phyloP scores from a whole-genome alignment of 2,113 vertebrate species.

The Megaceryle maxima region DNA sequence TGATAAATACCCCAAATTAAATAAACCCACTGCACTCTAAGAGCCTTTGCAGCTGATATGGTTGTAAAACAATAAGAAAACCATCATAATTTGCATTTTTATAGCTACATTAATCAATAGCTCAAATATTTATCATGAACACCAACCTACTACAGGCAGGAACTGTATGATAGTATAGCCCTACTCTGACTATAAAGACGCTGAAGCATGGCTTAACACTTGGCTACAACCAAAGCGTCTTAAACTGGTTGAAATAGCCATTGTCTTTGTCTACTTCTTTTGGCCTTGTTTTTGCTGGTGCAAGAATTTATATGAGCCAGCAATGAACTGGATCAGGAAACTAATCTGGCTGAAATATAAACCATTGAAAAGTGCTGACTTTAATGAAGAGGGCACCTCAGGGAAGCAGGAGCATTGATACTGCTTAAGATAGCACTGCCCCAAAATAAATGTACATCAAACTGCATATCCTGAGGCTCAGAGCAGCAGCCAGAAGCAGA shows the following conservation, averaged over 20 bases:
- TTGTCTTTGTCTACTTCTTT: neutral
- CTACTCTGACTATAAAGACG: neutral
- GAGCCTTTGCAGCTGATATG: conserved; percentile 5
- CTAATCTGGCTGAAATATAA: conserved; percentile 38
- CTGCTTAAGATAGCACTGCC: neutral
- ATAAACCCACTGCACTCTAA: conserved; percentile 30
- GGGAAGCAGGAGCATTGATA: conserved; percentile 18
- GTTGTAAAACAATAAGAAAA: conserved; percentile 48
- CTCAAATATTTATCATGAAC: conserved; percentile 29
- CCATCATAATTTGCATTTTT: conserved; percentile 37
- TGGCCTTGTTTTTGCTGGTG: conserved; percentile 32
- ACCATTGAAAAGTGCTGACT: conserved; percentile 47
- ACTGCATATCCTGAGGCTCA: neutral
- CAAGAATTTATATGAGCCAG: conserved; percentile 25
- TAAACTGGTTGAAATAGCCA: neutral
- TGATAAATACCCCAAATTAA: conserved; percentile 50
- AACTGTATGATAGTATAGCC: neutral
- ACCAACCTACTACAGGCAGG: neutral
- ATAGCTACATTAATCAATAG: conserved; percentile 21
- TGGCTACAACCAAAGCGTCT: neutral
- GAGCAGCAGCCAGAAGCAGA: neutral
- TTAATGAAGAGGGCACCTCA: neutral
- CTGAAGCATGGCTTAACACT: neutral
- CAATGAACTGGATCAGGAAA: conserved; percentile 47
- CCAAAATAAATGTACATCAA: neutral